Conservation (phyloP, 2,797 vertebrate genomes). For the Xiphophorus birchmanni region DNA sequence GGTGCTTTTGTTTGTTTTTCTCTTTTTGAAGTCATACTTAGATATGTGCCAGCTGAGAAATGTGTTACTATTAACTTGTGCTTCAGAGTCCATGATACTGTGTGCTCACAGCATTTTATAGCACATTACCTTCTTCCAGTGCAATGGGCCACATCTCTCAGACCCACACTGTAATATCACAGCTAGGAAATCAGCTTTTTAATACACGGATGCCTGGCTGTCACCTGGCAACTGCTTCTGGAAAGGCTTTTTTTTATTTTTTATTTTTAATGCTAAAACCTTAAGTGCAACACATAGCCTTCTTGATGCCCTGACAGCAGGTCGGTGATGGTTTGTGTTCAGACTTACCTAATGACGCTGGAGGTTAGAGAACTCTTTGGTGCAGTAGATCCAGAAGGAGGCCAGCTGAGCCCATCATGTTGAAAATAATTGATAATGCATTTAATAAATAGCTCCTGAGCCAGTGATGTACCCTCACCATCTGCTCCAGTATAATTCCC, state of each 20-base stretch:
- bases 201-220: slow-evolving; percentile 18
- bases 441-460: slow-evolving; percentile 87
- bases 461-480: slow-evolving; percentile 80
- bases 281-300: slow-evolving; percentile 33
- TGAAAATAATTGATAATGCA: slow-evolving; percentile 86
- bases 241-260: not conserved
- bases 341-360: slow-evolving; percentile 55
- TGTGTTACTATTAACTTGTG: slow-evolving; percentile 63
- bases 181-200: slow-evolving; percentile 9
- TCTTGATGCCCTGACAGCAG: slow-evolving; percentile 44
- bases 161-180: slow-evolving; percentile 12
- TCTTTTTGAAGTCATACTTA: slow-evolving; percentile 20
- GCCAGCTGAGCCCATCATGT: slow-evolving; percentile 79
- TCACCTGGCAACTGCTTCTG: slow-evolving; percentile 34
- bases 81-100: slow-evolving; percentile 27
- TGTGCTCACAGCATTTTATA: slow-evolving; percentile 13
- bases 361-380: slow-evolving; percentile 66
- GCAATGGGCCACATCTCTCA: not conserved
- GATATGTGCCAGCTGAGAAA: slow-evolving; percentile 62
- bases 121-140: slow-evolving; percentile 6
- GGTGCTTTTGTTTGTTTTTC: slow-evolving; percentile 35
- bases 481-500: slow-evolving; percentile 81
- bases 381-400: slow-evolving; percentile 74
- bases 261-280: slow-evolving; percentile 8
- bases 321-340: slow-evolving; percentile 39